Evolutionary conservation across 2,797 vertebrate genomes (phyloP).

Genomic region (Gambusia yucatana): DNA sequence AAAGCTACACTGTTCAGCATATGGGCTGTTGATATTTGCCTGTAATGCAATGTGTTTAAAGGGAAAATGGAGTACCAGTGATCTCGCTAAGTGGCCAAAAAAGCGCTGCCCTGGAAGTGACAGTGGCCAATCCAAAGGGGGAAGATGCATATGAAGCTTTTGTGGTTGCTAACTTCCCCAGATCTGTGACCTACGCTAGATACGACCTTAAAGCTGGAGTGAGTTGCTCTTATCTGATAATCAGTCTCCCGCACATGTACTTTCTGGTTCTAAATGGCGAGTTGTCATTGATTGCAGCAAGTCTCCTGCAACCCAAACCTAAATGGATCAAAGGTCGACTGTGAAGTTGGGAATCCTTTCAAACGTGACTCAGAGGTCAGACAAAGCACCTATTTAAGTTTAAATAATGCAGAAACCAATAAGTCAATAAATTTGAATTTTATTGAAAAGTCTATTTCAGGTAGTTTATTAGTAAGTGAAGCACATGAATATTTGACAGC

Average conservation of each 20-base stretch:
- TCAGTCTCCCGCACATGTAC: neutral
- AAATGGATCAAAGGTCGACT: constrained; percentile 87
- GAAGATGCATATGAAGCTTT: constrained; percentile 92
- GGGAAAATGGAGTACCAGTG: constrained; percentile 80
- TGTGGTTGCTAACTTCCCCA: constrained; percentile 82
- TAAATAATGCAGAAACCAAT: no score
- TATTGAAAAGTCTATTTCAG: no score
- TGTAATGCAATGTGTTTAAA: constrained; percentile 38
- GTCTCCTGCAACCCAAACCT: constrained; percentile 85
- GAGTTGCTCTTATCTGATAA: constrained; percentile 36
- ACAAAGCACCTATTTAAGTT: neutral
- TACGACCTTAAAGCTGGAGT: constrained; percentile 31
- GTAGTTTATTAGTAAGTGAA: no score
- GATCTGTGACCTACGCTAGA: constrained; percentile 85
- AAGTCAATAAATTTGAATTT: no score
- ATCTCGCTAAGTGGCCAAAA: constrained; percentile 89
- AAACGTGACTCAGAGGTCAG: constrained; percentile 86
- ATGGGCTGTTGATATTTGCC: neutral
- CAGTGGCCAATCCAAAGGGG: constrained; percentile 86
- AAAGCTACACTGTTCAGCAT: neutral
- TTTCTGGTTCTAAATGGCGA: constrained; percentile 13
- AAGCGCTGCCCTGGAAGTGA: constrained; percentile 90
- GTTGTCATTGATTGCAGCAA: constrained; percentile 67
- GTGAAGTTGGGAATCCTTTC: constrained; percentile 96
- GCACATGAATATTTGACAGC: no score